Evolutionary conservation across 2,888 invertebrate species (phyloP).

Genomic region (Octodonta nipae): DNA sequence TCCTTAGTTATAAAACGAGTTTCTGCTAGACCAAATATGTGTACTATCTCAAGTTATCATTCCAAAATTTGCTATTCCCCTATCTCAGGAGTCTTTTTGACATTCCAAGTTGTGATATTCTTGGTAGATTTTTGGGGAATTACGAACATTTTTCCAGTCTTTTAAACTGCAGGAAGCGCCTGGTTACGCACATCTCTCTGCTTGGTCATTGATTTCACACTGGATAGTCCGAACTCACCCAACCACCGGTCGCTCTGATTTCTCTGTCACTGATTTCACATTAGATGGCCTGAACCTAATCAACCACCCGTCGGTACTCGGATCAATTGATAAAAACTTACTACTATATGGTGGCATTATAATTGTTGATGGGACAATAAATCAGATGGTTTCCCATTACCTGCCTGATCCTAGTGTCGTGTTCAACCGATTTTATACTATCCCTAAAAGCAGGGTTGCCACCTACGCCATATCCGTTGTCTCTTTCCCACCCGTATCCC

Average conservation of each 20-base stretch:
- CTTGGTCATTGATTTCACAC: conserved; percentile 1
- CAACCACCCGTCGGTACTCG: not conserved
- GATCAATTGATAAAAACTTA: not conserved
- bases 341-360: not conserved
- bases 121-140: not conserved
- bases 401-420: conserved; percentile 1
- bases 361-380: conserved; percentile 1
- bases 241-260: not conserved
- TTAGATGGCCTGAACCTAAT: conserved; percentile 1
- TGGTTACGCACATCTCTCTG: conserved; percentile 1
- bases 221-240: conserved; percentile 1
- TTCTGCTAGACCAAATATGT: too few relatives aligned
- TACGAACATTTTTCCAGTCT: not conserved
- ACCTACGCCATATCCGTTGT: too few relatives aligned
- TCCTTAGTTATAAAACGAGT: too few relatives aligned
- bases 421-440: too few relatives aligned
- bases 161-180: conserved; percentile 1
- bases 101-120: not conserved
- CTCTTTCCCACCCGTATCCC: too few relatives aligned
- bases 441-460: too few relatives aligned
- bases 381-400: not conserved
- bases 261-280: not conserved
- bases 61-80: conserved; percentile 1
- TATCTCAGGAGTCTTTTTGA: conserved; percentile 1
- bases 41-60: too few relatives aligned